Conservation (phyloP, 2,797 vertebrate genomes). For the Peromyscus aztecus region DNA sequence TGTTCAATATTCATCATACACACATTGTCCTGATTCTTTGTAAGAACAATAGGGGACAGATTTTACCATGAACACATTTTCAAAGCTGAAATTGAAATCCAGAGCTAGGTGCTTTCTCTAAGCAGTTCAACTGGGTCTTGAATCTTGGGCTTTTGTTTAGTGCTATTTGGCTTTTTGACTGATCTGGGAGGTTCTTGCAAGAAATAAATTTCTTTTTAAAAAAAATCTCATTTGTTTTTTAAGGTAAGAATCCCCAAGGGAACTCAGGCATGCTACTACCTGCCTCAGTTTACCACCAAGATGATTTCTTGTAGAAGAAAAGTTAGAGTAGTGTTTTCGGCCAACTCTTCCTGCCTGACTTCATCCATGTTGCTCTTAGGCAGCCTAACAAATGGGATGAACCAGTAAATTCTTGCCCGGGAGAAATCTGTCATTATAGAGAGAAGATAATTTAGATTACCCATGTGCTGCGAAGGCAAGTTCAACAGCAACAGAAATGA, state of each 20-base stretch:
- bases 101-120: not conserved
- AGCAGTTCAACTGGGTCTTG: not conserved
- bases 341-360: not conserved
- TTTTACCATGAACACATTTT: not conserved
- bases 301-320: constrained; percentile 8
- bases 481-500: not conserved
- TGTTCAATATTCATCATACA: not conserved
- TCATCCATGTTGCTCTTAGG: not conserved
- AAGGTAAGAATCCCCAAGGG: not conserved
- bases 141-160: not conserved
- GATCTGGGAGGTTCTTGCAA: not conserved
- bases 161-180: not conserved
- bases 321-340: not conserved
- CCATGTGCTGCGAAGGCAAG: not conserved
- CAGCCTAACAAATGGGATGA: constrained; percentile 46
- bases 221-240: not conserved
- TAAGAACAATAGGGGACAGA: not conserved
- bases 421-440: not conserved
- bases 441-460: constrained; percentile 48
- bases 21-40: not conserved
- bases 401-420: constrained; percentile 22
- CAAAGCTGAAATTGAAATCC: constrained; percentile 33
- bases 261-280: not conserved
- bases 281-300: not conserved
- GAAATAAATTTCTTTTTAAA: not conserved